A percentile compares a stretch with the other conserved stretches of the same genome.
These are phyloP conservation scores for Pelosia muscerda DNA, from an alignment of 2,888 invertebrate species.

Conservation along the genomic window DNA sequence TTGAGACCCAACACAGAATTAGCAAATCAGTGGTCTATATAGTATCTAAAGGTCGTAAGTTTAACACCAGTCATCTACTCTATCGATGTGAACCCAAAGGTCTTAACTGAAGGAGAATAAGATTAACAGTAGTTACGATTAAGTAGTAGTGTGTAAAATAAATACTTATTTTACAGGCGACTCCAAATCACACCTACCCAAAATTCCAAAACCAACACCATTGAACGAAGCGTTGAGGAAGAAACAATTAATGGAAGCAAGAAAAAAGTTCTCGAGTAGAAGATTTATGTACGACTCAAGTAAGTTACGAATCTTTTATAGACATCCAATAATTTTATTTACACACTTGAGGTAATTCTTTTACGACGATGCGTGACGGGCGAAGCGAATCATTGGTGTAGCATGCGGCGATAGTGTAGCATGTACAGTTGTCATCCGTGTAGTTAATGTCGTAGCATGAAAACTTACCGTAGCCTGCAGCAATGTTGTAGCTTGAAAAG, in stretches of 20 bases:
- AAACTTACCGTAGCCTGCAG: no score
- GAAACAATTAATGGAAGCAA: constrained; percentile 58
- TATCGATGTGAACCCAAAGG: no score
- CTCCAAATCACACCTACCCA: neutral
- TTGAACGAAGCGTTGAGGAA: constrained; percentile 64
- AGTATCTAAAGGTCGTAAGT: no score
- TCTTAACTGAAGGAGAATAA: no score
- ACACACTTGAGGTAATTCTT: no score
- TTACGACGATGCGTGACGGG: neutral
- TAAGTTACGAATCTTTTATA: constrained; percentile 49
- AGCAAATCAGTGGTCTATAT: no score
- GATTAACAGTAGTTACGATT: neutral
- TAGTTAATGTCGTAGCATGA: no score
- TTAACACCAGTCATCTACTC: no score
- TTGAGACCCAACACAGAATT: no score
- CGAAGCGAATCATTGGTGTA: neutral
- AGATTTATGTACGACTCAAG: constrained; percentile 69
- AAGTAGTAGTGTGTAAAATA: neutral
- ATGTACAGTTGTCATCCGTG: neutral
- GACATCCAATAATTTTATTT: no score
- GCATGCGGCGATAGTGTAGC: neutral
- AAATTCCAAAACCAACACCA: constrained; percentile 45
- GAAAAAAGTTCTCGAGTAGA: constrained; percentile 70
- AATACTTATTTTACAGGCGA: neutral
- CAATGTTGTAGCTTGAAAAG: no score